Evolutionary conservation across 2,797 vertebrate species (phyloP).

Genomic region (Cossypha niveicapilla): DNA sequence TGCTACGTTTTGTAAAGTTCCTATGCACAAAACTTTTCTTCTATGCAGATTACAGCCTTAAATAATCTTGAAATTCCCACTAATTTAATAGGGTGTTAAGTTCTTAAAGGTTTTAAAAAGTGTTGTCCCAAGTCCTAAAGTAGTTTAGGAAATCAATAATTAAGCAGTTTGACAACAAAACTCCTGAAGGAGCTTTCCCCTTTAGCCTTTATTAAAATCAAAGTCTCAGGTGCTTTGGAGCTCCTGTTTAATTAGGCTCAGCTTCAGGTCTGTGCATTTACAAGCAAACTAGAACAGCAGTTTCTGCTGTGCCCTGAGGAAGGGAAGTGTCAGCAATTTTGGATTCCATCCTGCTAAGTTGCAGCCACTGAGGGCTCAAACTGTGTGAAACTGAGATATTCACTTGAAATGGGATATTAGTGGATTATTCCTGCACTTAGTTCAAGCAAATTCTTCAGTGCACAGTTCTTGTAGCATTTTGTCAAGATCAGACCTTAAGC

Average conservation of each 20-base stretch:
- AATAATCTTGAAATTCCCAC: background rate
- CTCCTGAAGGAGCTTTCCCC: background rate
- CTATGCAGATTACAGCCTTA: background rate
- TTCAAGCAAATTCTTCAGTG: background rate
- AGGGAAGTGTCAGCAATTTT: background rate
- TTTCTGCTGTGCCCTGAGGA: background rate
- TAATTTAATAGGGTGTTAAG: background rate
- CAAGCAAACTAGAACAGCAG: background rate
- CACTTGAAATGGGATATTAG: background rate
- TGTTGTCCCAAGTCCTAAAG: background rate
- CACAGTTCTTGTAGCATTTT: background rate
- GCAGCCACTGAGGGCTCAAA: background rate
- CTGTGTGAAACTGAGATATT: background rate
- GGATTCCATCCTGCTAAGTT: background rate
- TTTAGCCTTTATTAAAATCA: constrained; percentile 15
- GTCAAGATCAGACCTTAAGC: background rate
- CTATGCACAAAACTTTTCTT: background rate
- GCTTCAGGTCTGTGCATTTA: background rate
- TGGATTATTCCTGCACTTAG: background rate
- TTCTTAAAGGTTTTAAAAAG: background rate
- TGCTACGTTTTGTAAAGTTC: background rate
- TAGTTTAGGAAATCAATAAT: background rate
- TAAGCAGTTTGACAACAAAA: constrained; percentile 19
- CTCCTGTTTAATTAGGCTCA: background rate
- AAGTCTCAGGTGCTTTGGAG: background rate